Base-by-base conservation (phyloP, 2,888 invertebrate species). In the Cinara cedri region DNA sequence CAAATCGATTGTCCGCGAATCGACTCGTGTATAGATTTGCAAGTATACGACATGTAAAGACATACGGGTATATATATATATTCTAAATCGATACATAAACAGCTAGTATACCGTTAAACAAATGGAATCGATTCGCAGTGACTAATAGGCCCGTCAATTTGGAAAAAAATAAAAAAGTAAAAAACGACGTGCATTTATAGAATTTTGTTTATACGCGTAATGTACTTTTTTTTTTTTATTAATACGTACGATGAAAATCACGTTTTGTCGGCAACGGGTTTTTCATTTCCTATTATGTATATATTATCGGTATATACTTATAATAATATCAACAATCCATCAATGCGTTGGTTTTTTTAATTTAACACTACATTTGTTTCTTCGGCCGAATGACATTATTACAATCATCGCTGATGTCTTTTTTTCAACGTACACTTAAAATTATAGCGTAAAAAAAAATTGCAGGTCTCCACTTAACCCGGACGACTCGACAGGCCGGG, bases 191-290 rank as follows among this genome's bases (percentile, higher is more conserved):
- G 9, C 21, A 19, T 60, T 57, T 44, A 34, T 34, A 16, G 19
- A 71, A 57, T 24, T 57, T 71, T 44, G 44, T 3, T 42, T 9
- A 46, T 13, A 34, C 34, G 34, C 9, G 19, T 26, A 72, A 72
- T 26, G 26, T 26, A 19, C 46, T 14, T 72, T 72, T 46, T 46
- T 60, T 46, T 14, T 72, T 72, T 46, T 46, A 72, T 46, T 57
- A 46, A 34, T 34, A 34, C 34, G 34, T 57, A 21, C 34, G 34
- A 4, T 4, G 34, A 34, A 46, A 57, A 57, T 72, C 54, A 21
- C 13, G 19, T 72, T 72, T 60, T 60, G 49, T 72, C 49, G 14
- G 51, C 46, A 16, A 42, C 51, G 19, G 14, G 19, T 62, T 72
- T 72, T 42, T 62, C 42, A 24, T 51, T 34, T 49, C 13, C 10